Conservation (phyloP, 1,140 invertebrate species). For the Trinorchestia longiramus region DNA sequence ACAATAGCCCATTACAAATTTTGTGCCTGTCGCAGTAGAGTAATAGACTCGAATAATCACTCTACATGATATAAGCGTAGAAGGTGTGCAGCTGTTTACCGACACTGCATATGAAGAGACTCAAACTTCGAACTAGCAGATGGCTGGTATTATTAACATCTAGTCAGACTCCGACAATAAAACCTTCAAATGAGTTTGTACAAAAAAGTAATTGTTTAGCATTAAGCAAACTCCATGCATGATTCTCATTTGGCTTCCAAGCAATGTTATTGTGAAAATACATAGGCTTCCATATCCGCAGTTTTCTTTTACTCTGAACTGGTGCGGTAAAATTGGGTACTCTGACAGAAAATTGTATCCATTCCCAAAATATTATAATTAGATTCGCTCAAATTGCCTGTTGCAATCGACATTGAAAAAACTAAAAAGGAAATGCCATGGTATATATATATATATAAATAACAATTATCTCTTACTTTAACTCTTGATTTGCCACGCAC, state of each 20-base stretch:
- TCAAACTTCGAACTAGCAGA: neutral
- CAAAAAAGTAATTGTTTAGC: neutral
- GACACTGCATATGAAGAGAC: neutral
- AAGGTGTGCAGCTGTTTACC: neutral
- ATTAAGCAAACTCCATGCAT: neutral
- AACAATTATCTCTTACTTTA: neutral
- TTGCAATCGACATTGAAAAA: neutral
- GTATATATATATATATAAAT: neutral
- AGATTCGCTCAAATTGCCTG: neutral
- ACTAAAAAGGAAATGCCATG: neutral
- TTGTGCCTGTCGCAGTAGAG: neutral
- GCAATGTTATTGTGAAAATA: neutral
- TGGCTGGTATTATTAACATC: neutral
- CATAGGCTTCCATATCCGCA: neutral
- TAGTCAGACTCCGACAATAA: neutral
- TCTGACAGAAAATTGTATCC: neutral
- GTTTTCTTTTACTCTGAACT: neutral
- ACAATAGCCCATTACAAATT: neutral
- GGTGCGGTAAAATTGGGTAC: neutral
- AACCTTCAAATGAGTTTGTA: neutral
- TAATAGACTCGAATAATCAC: neutral
- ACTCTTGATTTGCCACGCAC: neutral
- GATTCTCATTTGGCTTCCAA: neutral
- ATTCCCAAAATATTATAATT: neutral
- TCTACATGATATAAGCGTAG: neutral